Base-by-base conservation (phyloP, 2,113 vertebrate species). In the Oxygymnocypris stewartii region DNA sequence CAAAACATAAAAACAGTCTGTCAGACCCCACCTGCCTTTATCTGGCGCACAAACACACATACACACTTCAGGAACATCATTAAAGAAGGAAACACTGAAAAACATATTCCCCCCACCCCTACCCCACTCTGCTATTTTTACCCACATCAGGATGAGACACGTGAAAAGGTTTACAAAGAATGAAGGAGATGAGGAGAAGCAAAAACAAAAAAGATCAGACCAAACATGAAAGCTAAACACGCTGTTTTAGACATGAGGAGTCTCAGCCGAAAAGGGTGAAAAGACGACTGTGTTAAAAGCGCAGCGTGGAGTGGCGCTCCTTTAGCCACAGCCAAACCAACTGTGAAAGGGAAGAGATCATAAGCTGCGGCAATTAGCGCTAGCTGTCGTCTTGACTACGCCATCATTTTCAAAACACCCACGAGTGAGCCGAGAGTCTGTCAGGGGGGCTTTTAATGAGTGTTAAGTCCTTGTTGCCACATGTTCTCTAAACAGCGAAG, bases 311-410 rank as follows among this genome's bases (percentile, higher is more conserved):
- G 28, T 61, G 54, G 35, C 18, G 2, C 75, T 59, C 31, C 28
- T 79, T 79, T 79, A 79, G 77, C 49, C 6, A 28, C 10, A 44
- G 25, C 54, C 51, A 54, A 82, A 71, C 35, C 49, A 37, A 59
- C 63, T 59, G 74, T 47, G 40, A 59, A 28, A 47, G 20, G 84
- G 85, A 57, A 25, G 23, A 84, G 42, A 85, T 57, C 47, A 54
- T 87, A 89, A 78, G 78, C 81, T 84, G 79, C 18, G 0, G 86
- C 89, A 92, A 92, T 92, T 91, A 90, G 65, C 9, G 54, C 31
- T 44, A 23, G 57, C 85, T 84, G 49, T 51, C 31, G 37, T 75
- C 76, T 42, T 84, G 57, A 84, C 40, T 57, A 76, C 40, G 14
- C 47, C 63, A 75, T 82, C 40, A 82, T 89, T 71, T 73, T 79